Evolutionary conservation across 1,140 invertebrate genomes (phyloP), one percentile per base, ranked within the genome.

Genomic region (Drosophila pandora): DNA sequence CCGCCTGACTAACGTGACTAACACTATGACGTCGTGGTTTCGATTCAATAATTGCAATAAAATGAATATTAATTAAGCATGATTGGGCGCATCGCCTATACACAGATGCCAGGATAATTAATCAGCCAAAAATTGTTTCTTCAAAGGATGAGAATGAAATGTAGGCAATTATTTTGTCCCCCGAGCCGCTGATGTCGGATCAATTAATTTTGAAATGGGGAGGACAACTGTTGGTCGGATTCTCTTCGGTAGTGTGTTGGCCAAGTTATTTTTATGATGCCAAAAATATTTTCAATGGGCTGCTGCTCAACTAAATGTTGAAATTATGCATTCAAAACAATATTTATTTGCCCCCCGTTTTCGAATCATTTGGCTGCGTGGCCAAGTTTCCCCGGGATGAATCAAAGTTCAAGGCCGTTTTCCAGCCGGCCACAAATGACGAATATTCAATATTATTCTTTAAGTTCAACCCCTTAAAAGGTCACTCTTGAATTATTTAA

Each of bases 171-270:
- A 72, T 73, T 43, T 41, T 12, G 32, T 37, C n/a, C 47, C 49
- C 17, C 10, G 13, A 3, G 2, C 10, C 49, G 3, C 28, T 12
- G 17, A 1, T 45, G 61, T 68, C 58, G 63, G 61, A 76, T 80
- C 77, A 84, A 84, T 84, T 84, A 84, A 85, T 69, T 76, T 80
- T 84, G 80, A 85, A 68, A 80, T 85, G 49, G 56, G 61, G 62
- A 28, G 58, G 48, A 47, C 80, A 80, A 64, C 61, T 84, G 70
- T 50, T 47, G 22, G 52, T 8, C 22, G 45, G 34, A 13, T 45
- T 34, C 32, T 47, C n/a, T 48, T 6, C 30, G 8, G 62, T 49
- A 39, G 32, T 23, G 64, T 45, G 62, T 39, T 45, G n/a, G 12
- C 30, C 30, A 69, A 13, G 67, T 25, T 39, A 60, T 22, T 39